Conservation (phyloP, 2,113 vertebrate genomes). For the Grantiella picta region DNA sequence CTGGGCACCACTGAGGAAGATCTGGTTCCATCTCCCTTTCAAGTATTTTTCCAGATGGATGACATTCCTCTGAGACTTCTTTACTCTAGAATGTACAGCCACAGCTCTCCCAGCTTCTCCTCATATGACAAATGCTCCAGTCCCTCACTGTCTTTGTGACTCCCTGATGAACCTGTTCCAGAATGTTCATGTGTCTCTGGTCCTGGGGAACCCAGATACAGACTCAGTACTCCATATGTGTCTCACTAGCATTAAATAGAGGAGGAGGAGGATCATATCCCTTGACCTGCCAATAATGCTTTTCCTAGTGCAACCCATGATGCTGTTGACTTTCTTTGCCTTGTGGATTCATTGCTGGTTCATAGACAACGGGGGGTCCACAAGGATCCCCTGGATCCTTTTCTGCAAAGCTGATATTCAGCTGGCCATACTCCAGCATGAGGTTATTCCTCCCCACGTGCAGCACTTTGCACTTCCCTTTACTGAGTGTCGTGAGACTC, state of each 20-base stretch:
- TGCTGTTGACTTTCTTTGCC: not conserved
- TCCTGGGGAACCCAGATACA: not conserved
- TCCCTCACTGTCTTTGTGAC: not conserved
- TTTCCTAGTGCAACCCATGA: not conserved
- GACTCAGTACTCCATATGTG: not conserved
- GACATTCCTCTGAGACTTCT: not conserved
- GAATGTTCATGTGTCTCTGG: not conserved
- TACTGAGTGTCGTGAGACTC: not conserved
- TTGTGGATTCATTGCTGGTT: not conserved
- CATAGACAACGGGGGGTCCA: not conserved
- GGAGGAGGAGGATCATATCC: not conserved
- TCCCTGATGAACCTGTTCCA: not conserved
- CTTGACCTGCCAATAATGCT: not conserved
- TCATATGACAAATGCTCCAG: not conserved
- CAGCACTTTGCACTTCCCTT: not conserved
- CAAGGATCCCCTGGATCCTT: not conserved
- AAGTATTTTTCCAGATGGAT: not conserved
- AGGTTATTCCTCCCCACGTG: not conserved
- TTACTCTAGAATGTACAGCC: not conserved
- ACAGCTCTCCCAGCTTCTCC: not conserved
- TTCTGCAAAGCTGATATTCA: not conserved
- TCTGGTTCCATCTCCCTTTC: not conserved
- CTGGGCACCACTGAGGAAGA: not conserved
- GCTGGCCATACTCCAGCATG: not conserved
- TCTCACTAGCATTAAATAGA: not conserved